Conservation (phyloP, 2,888 invertebrate species). For the Phasia obesa region DNA sequence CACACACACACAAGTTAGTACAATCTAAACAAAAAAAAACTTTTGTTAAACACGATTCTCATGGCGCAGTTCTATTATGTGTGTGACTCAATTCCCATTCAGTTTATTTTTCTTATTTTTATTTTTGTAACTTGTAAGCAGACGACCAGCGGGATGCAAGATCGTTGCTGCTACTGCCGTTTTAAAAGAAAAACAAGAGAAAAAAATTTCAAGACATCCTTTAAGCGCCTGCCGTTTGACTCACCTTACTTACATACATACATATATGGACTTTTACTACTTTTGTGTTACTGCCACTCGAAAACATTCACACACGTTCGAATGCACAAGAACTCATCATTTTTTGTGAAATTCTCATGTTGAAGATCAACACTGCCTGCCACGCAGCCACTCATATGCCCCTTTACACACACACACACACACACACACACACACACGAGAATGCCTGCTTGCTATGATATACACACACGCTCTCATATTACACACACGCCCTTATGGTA, state of each 20-base stretch:
- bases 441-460: conserved; percentile 36
- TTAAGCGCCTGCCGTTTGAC: conserved; percentile 68
- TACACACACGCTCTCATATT: conserved; percentile 58
- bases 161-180: conserved; percentile 52
- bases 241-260: conserved; percentile 50
- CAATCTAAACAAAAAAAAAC: no score
- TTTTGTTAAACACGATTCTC: conserved; percentile 46
- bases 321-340: conserved; percentile 21
- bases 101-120: conserved; percentile 17
- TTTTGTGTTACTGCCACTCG: conserved; percentile 13
- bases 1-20: neutral
- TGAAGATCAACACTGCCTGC: conserved; percentile 8
- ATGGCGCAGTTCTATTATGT: conserved; percentile 27
- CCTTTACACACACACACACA: neutral
- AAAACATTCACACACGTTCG: conserved; percentile 33
- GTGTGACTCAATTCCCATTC: conserved; percentile 36
- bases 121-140: conserved; percentile 57
- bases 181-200: neutral
- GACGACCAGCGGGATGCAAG: conserved; percentile 68
- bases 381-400: conserved; percentile 24
- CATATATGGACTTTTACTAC: neutral
- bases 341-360: conserved; percentile 54
- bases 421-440: conserved; percentile 37
- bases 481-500: conserved; percentile 44
- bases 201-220: conserved; percentile 58